Evolutionary conservation across 1,140 invertebrate species (phyloP), one percentile per base, ranked within the genome.

Genomic region (Drosophila hydei): DNA sequence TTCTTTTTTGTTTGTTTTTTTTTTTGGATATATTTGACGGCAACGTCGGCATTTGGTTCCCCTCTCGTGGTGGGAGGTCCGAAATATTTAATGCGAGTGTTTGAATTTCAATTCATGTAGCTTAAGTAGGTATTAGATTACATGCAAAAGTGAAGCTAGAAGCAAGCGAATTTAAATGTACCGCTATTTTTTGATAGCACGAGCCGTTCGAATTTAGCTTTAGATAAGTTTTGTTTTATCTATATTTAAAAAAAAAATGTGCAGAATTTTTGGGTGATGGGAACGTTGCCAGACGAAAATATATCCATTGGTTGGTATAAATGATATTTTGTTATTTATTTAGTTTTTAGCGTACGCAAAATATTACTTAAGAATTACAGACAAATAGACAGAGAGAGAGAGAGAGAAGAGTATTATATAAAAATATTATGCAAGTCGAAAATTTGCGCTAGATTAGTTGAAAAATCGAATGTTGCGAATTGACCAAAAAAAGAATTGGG

Each of bases 11-110:
- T n/a, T n/a, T n/a, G n/a, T n/a, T n/a, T n/a, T n/a, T n/a, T n/a
- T 59, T 62, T 55, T 89, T 88, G 83, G 81, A 84, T 90, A 90
- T 90, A 90, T 90, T 91, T 76, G 69, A 64, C 69, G 88, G 88
- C 88, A 84, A 90, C 83, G 79, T 51, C 33, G 48, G 25, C 19
- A 14, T 51, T 60, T 9, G 69, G 54, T 38, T 55, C 61, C 45
- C 38, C 47, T 4, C 18, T 36, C 0, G n/a, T 11, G 30, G 11
- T 3, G 9, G 42, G 18, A 52, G 59, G 54, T 50, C 54, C 72
- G 50, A 65, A 67, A 59, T 68, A 74, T 54, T 89, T 69, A 55
- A 79, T 79, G 80, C 65, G 61, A 72, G 84, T 89, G 77, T 80
- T 69, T 55, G 25, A 21, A 51, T 80, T 65, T 42, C 30, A 21